Percentiles rank a stretch among this genome's conserved stretches.
These are phyloP conservation scores for Bacillus rossius DNA, from an alignment of 1,140 invertebrate genomes.

Conservation along the genomic window DNA sequence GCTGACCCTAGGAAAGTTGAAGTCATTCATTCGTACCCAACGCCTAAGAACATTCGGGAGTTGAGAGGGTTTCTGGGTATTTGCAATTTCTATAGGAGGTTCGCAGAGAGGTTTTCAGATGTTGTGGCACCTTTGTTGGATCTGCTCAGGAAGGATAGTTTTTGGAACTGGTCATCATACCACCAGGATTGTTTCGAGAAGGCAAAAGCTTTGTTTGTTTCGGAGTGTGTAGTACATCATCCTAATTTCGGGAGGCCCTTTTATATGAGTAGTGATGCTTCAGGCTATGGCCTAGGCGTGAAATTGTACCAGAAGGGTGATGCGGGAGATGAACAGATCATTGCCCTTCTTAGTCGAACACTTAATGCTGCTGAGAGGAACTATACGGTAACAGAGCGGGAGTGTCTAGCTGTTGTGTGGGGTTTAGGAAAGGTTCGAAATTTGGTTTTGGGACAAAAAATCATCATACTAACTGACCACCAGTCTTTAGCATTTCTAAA, in stretches of 20 bases:
- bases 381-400: slow-evolving; percentile 41
- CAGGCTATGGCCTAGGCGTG: slow-evolving; percentile 26
- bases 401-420: slow-evolving; percentile 43
- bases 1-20: neutral
- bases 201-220: slow-evolving; percentile 27
- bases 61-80: slow-evolving; percentile 30
- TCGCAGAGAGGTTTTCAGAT: slow-evolving; percentile 34
- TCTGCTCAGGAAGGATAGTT: slow-evolving; percentile 25
- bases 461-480: slow-evolving; percentile 45
- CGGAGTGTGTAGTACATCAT: slow-evolving; percentile 20
- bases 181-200: slow-evolving; percentile 24
- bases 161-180: slow-evolving; percentile 24
- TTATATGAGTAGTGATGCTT: slow-evolving; percentile 29
- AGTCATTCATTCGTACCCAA: neutral
- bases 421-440: slow-evolving; percentile 39
- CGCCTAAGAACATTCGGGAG: slow-evolving; percentile 24
- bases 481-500: slow-evolving; percentile 41
- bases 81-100: slow-evolving; percentile 37
- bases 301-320: slow-evolving; percentile 28
- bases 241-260: slow-evolving; percentile 29
- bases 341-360: slow-evolving; percentile 41
- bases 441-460: slow-evolving; percentile 40
- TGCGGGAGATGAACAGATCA: slow-evolving; percentile 23
- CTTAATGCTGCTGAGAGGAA: slow-evolving; percentile 39
- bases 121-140: slow-evolving; percentile 27